Evolutionary conservation across 2,888 invertebrate genomes (phyloP), one percentile per base, ranked within the genome.

Genomic region (Leptogaster cylindrica): DNA sequence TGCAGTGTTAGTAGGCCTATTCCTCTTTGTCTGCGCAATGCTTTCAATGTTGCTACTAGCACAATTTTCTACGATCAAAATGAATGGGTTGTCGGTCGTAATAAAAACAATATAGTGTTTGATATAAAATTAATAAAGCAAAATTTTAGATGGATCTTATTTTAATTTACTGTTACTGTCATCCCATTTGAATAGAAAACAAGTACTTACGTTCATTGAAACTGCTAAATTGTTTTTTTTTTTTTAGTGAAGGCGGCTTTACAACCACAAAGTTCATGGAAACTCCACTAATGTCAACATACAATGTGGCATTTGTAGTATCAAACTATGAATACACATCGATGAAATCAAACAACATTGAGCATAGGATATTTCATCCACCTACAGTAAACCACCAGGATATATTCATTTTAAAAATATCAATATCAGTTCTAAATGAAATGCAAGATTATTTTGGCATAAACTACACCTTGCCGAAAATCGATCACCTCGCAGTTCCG

Each of bases 401-500:
- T 0, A 81, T 84, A 5, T 91, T 89, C 71, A 91, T 93, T 0
- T 77, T 91, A 10, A 83, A 88, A 4, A 86, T 91, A 0, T 92
- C 93, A 0, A 87, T 89, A 0, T 84, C 85, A 72, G 86, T 91
- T 3, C 79, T 95, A 1, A 82, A 84, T 23, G 87, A 86, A 71
- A 84, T 90, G 52, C 89, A 89, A 68, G 83, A 87, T 0, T 91
- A 89, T 71, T 92, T 93, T 74, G 84, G 85, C 68, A 87, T 91
- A 18, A 81, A 86, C 18, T 95, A 90, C 73, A 88, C 89, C 0
- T 75, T 94, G 16, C 87, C 89, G 0, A 94, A 95, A 81, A 85
- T 92, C 73, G 95, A 96, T 77, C 91, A 95, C 89, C 89, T 90
- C 1, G 92, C 92, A 0, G 86, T 95, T 7, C 92, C 93, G 0